Evolutionary conservation across 2,888 invertebrate species (phyloP).

Genomic region (Tethea ocularis): DNA sequence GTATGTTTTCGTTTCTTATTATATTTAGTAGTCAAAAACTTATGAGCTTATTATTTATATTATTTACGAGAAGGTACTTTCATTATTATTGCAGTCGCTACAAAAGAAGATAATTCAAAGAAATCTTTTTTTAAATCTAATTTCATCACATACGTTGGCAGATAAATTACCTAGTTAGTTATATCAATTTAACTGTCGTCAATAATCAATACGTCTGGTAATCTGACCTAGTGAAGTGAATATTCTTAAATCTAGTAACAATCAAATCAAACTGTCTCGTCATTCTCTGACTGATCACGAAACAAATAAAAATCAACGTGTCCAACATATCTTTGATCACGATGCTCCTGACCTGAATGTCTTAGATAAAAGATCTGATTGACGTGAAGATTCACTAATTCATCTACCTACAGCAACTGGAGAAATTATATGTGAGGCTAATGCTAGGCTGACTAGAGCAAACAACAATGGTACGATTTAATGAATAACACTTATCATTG

Average conservation of each 20-base stretch:
- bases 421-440: constrained; percentile 43
- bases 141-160: not conserved
- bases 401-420: constrained; percentile 41
- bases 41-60: not conserved
- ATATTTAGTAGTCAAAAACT: not conserved
- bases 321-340: constrained; percentile 63
- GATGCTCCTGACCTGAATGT: constrained; percentile 74
- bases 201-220: constrained; percentile 23
- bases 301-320: constrained; percentile 66
- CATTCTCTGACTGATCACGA: constrained; percentile 69
- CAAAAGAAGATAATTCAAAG: not conserved
- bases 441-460: constrained; percentile 13
- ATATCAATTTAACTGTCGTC: constrained; percentile 7
- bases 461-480: constrained; percentile 8
- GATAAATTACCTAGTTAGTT: not conserved
- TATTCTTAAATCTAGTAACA: constrained; percentile 45
- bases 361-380: constrained; percentile 67
- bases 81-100: too few species aligned
- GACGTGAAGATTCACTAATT: constrained; percentile 73
- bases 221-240: constrained; percentile 43
- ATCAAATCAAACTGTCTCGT: constrained; percentile 66
- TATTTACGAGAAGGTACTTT: not conserved
- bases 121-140: not conserved
- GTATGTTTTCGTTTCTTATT: constrained; percentile 50
- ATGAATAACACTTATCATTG: constrained; percentile 7